Conservation (phyloP, 2,888 invertebrate genomes). For the Acronicta leporina region DNA sequence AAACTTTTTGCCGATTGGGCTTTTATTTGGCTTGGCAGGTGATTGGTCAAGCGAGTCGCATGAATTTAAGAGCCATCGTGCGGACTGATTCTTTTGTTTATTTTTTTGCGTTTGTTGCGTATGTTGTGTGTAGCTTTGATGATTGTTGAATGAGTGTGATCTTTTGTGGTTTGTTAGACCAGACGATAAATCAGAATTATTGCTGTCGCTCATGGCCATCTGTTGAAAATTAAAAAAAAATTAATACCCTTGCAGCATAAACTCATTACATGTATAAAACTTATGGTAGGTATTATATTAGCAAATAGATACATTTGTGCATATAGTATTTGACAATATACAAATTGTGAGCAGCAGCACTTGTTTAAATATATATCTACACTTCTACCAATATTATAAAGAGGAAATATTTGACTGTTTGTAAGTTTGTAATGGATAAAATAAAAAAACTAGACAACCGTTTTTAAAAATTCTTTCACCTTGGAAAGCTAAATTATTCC, state of each 20-base stretch:
- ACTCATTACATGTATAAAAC: conserved; percentile 12
- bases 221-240: conserved; percentile 68
- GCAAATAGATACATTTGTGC: conserved; percentile 36
- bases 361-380: conserved; percentile 49
- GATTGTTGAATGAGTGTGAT: conserved; percentile 92
- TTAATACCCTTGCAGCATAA: conserved; percentile 18
- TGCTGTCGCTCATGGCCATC: conserved; percentile 91
- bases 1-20: conserved; percentile 89
- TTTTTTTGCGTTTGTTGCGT: conserved; percentile 89
- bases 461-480: no score
- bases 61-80: conserved; percentile 85
- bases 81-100: conserved; percentile 90
- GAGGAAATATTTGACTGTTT: no score
- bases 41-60: conserved; percentile 86
- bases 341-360: conserved; percentile 61
- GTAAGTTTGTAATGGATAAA: no score
- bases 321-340: conserved; percentile 49
- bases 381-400: no score
- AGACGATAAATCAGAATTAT: conserved; percentile 85
- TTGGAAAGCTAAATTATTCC: no score
- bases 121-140: conserved; percentile 91
- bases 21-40: conserved; percentile 81
- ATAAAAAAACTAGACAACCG: no score
- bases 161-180: conserved; percentile 90
- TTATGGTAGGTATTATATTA: conserved; percentile 13